Evolutionary conservation across 2,888 invertebrate species (phyloP), one percentile per base, ranked within the genome.

Genomic region (Parapristionchus giblindavisi): DNA sequence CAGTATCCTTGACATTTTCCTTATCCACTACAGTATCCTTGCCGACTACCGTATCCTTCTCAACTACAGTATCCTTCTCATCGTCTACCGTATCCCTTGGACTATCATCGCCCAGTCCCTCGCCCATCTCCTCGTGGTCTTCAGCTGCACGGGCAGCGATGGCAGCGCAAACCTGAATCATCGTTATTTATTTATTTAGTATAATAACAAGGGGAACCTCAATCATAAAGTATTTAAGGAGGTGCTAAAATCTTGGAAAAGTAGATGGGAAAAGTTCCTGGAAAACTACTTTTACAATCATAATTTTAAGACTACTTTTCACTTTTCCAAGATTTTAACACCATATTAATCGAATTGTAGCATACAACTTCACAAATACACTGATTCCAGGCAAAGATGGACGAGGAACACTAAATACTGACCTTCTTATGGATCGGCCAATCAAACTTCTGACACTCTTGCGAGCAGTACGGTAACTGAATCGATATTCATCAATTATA

Each of bases 391-490:
- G n/a, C n/a, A n/a, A n/a, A n/a, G n/a, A n/a, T n/a, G n/a, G n/a
- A n/a, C n/a, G n/a, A n/a, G n/a, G n/a, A n/a, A n/a, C n/a, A n/a
- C n/a, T n/a, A n/a, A n/a, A n/a, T n/a, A n/a, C n/a, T 8, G 38
- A 71, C 73, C 74, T 79, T 81, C 75, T 91, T 91, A 83, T 91
- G 91, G 8, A 89, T 88, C 48, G 87, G 82, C 91, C 91, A 91
- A 82, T 91, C 96, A 63, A 96, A 90, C 80, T 94, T 92, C 89
- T 99, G 98, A 88, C 99, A 99, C 87, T 93, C 93, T 77, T 94
- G 91, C 89, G 95, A 93, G 90, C 98, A 99, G 88, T 99, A 99
- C 88, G 93, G 60, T 32, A 73, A 48, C 73, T 73, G 61, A 17
- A 63, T 32, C n/a, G n/a, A n/a, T n/a, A n/a, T n/a, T 29, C 34